Conservation (phyloP, 2,888 invertebrate genomes). For the Andrena marginata region DNA sequence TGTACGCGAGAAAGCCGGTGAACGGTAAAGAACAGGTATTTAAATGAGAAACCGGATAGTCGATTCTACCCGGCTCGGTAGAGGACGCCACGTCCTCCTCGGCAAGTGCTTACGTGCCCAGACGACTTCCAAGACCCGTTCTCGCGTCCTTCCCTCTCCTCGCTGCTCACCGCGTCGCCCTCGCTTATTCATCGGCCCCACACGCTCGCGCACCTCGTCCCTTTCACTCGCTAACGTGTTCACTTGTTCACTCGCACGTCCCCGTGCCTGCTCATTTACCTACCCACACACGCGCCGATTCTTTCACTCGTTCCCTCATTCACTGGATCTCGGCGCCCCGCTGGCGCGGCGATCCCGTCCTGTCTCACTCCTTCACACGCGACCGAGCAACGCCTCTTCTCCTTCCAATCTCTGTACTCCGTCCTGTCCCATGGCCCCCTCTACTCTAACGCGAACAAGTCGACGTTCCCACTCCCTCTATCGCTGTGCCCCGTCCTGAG, state of each 20-base stretch:
- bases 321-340: constrained; percentile 3
- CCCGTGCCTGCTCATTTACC: constrained; percentile 30
- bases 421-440: constrained; percentile 20
- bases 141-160: constrained; percentile 43
- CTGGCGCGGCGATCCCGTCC: neutral
- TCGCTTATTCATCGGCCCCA: constrained; percentile 50
- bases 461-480: constrained; percentile 62
- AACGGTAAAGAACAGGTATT: constrained; percentile 80
- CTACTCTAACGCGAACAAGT: constrained; percentile 23
- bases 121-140: constrained; percentile 64
- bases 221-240: constrained; percentile 31
- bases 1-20: constrained; percentile 65
- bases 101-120: constrained; percentile 58
- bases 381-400: neutral
- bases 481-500: constrained; percentile 53
- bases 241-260: constrained; percentile 33
- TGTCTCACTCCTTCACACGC: neutral
- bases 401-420: neutral
- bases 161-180: constrained; percentile 17
- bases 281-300: constrained; percentile 33
- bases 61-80: constrained; percentile 72
- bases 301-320: constrained; percentile 47
- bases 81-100: constrained; percentile 80
- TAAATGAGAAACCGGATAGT: constrained; percentile 81
- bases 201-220: constrained; percentile 26